A percentile compares a stretch with the other conserved stretches of the same genome.
Evolutionary conservation across 2,888 invertebrate genomes (phyloP).

Genomic region (Meandrusa payeni): DNA sequence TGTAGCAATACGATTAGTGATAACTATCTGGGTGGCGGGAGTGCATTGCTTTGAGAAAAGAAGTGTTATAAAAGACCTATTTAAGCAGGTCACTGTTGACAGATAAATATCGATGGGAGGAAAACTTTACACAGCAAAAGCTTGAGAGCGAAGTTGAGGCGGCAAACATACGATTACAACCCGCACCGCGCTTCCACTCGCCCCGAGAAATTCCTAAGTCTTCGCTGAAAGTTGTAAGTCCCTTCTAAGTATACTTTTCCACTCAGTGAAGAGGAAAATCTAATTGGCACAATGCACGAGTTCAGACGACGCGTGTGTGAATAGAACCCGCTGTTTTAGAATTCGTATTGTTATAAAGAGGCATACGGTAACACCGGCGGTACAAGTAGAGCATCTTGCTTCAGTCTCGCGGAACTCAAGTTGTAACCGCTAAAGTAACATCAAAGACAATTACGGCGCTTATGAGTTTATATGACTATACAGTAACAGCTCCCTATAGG

Average conservation of each 20-base stretch:
- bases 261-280: constrained; percentile 54
- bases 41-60: no score
- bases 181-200: neutral
- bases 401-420: no score
- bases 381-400: no score
- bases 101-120: constrained; percentile 3
- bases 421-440: no score
- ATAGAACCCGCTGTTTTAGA: no score
- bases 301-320: constrained; percentile 25
- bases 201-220: constrained; percentile 26
- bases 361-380: no score
- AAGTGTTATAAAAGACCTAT: no score
- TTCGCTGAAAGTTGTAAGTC: constrained; percentile 35
- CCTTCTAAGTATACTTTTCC: constrained; percentile 48
- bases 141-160: constrained; percentile 26
- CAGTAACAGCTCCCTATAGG: no score
- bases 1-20: no score
- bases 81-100: neutral
- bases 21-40: no score
- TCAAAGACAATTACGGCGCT: no score
- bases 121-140: constrained; percentile 17
- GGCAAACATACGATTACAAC: constrained; percentile 31
- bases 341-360: constrained; percentile 23
- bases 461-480: no score
- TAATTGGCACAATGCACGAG: constrained; percentile 46